Base-by-base conservation (phyloP, 2,113 vertebrate genomes). In the Pipa parva region DNA sequence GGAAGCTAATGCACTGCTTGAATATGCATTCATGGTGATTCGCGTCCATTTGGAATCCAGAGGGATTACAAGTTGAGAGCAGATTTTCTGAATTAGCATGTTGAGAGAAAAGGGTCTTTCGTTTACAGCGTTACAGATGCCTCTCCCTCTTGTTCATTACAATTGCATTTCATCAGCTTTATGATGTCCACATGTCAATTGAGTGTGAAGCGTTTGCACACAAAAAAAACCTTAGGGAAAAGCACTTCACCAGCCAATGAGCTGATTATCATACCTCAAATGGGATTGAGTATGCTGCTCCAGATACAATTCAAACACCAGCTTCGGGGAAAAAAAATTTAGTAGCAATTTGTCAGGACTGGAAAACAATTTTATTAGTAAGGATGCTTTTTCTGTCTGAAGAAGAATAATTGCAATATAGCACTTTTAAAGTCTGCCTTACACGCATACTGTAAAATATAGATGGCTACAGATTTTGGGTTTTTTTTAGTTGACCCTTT, bases 151-250 rank as follows among this genome's bases (percentile, higher is more conserved):
- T 93, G 95, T 98, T 99, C 95, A 95, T 99, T 98, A 97, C 95
- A 94, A 95, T 94, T 97, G 95, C 94, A 97, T 98, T 99, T 99
- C 94, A 97, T 99, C 95, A 98, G 94, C 94, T 95, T 98, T 94
- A 98, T 97, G 95, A 98, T 97, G 95, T 99, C 97, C 97, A 97
- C 97, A 97, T 95, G 97, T 97, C 97, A 99, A 95, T 93, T 95
- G 95, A 97, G 89, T 88, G 93, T 87, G 93, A 95, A 92, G 94
- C 92, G 96, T 97, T 93, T 95, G 93, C 93, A 95, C 97, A 97
- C 93, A 98, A 97, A 97, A 92, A 42, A 89, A 97, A 90, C 95
- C 94, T 93, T 87, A 87, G 95, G 95, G 95, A 97, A 94, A 95
- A 96, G 87, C 85, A 95, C 93, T 97, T 90, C 88, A 86, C 90